These are phyloP conservation scores for Tholera decimalis DNA, from an alignment of 2,888 invertebrate species.

Conservation along the genomic window DNA sequence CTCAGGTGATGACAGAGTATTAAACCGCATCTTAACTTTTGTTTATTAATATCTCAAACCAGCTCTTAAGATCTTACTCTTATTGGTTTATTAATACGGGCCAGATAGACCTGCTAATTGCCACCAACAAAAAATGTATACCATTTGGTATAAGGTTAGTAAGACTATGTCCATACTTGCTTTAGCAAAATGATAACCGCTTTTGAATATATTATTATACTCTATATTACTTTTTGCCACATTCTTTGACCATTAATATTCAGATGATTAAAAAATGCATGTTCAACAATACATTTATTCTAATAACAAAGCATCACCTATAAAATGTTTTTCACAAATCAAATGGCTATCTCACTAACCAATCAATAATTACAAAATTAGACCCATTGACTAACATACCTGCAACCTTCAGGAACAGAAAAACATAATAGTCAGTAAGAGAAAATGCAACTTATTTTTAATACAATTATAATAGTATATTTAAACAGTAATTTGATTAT, in stretches of 20 bases:
- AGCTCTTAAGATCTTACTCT: too few relatives aligned
- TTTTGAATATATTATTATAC: constrained; percentile 19
- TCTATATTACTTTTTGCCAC: constrained; percentile 46
- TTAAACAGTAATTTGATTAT: constrained; percentile 65
- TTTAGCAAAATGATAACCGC: constrained; percentile 35
- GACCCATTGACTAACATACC: constrained; percentile 63
- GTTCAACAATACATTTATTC: constrained; percentile 79
- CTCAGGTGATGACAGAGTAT: too few relatives aligned
- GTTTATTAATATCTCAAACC: too few relatives aligned
- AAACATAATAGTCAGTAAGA: constrained; percentile 54
- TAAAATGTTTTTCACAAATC: constrained; percentile 74
- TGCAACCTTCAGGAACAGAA: constrained; percentile 57
- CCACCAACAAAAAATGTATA: background rate
- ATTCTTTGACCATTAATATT: constrained; percentile 32
- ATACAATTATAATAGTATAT: constrained; percentile 56
- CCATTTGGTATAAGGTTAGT: background rate
- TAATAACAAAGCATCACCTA: constrained; percentile 86
- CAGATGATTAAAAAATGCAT: constrained; percentile 54
- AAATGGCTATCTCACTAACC: constrained; percentile 69
- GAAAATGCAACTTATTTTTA: constrained; percentile 70
- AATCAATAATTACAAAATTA: constrained; percentile 69
- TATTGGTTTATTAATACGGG: too few relatives aligned
- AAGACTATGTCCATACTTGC: too few relatives aligned
- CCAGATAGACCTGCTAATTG: too few relatives aligned
- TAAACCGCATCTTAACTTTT: too few relatives aligned